A percentile compares a stretch with the other conserved stretches of the same genome.
These are phyloP conservation scores for Augochlora pura DNA, from an alignment of 1,140 invertebrate species.

Conservation along the genomic window DNA sequence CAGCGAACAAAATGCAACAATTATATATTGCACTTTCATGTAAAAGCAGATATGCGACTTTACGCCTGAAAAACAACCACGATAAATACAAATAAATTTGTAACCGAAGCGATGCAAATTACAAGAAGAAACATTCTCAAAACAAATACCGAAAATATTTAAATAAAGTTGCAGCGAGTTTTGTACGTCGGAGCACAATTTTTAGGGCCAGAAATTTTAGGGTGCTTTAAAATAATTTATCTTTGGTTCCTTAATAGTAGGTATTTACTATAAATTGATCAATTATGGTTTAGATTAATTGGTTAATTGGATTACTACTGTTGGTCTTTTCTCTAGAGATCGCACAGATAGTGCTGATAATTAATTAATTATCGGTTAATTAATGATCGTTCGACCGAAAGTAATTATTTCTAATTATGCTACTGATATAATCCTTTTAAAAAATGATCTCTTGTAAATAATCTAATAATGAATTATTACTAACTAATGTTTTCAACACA, in stretches of 20 bases:
- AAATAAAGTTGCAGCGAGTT: constrained; percentile 28
- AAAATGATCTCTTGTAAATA: constrained; percentile 15
- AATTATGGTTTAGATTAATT: constrained; percentile 19
- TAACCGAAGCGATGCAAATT: constrained; percentile 6
- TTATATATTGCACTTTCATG: constrained; percentile 23
- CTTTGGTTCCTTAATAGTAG: constrained; percentile 9
- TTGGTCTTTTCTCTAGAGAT: constrained; percentile 26
- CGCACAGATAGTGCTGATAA: constrained; percentile 12
- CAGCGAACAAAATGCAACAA: constrained; percentile 20
- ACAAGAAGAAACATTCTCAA: not conserved
- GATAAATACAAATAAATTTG: constrained; percentile 23
- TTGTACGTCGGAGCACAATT: constrained; percentile 42
- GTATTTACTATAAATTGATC: not conserved
- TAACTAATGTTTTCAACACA: too few species aligned
- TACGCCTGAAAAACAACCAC: constrained; percentile 12
- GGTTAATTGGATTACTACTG: constrained; percentile 21
- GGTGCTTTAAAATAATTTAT: constrained; percentile 30
- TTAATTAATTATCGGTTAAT: constrained; percentile 20
- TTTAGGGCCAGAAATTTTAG: constrained; percentile 12
- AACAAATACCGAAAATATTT: not conserved
- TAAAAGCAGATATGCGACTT: constrained; percentile 23
- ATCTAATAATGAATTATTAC: not conserved
- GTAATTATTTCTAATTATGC: not conserved
- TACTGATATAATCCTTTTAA: not conserved
- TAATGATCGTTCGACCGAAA: not conserved